A percentile compares a stretch with the other conserved stretches of the same genome.
phyloP scores from a whole-genome alignment of 2,888 invertebrate species.

The Tortrix viridana region DNA sequence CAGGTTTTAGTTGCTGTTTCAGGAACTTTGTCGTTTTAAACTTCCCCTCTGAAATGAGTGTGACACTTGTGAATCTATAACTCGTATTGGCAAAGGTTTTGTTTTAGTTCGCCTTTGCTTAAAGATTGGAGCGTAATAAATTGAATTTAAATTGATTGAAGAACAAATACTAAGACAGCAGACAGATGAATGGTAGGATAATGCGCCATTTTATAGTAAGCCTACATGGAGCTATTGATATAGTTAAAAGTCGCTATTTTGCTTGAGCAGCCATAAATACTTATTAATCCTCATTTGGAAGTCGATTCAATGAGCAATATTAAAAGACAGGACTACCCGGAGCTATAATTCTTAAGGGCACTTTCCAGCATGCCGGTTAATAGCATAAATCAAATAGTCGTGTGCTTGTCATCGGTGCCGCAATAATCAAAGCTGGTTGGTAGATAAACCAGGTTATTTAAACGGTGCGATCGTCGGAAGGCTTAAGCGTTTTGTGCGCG shows the following conservation, averaged over 20 bases:
- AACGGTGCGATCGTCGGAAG: conserved; percentile 56
- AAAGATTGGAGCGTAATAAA: conserved; percentile 30
- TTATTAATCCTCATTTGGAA: conserved; percentile 75
- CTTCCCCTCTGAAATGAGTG: conserved; percentile 62
- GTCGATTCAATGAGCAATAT: conserved; percentile 70
- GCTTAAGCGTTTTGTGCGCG: conserved; percentile 51
- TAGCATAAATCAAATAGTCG: conserved; percentile 73
- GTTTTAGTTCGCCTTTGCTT: conserved; percentile 29
- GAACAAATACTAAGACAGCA: conserved; percentile 53
- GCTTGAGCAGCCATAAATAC: conserved; percentile 65
- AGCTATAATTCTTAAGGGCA: conserved; percentile 61
- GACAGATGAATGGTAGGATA: conserved; percentile 61
- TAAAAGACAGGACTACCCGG: conserved; percentile 58
- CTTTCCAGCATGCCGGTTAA: conserved; percentile 61
- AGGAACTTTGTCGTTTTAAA: conserved; percentile 76
- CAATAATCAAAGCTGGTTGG: conserved; percentile 63
- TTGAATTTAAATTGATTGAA: conserved; percentile 51
- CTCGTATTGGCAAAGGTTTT: conserved; percentile 33
- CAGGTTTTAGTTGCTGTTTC: conserved; percentile 71
- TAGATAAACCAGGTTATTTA: conserved; percentile 62
- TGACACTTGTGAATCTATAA: conserved; percentile 43
- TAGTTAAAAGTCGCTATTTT: conserved; percentile 56
- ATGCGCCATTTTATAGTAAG: conserved; percentile 34
- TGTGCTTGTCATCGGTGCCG: conserved; percentile 69
- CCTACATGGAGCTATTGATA: conserved; percentile 35